Evolutionary conservation across 2,888 invertebrate species (phyloP).

Genomic region (Dromius quadrimaculatus): DNA sequence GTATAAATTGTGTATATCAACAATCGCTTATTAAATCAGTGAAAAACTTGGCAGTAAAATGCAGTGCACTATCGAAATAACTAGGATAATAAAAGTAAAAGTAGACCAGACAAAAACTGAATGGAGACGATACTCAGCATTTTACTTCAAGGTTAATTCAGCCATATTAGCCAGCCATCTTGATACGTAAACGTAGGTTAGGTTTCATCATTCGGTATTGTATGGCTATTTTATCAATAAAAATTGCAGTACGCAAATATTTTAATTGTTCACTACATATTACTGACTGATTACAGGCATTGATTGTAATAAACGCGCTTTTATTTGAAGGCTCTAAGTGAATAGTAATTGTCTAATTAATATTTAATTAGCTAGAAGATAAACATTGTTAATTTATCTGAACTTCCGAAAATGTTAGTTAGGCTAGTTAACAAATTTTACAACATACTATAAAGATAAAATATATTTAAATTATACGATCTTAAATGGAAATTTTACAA

Average conservation of each 20-base stretch:
- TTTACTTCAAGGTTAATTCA: slow-evolving; percentile 28
- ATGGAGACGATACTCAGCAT: slow-evolving; percentile 18
- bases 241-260: slow-evolving; percentile 11
- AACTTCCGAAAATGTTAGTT: slow-evolving; percentile 23
- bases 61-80: slow-evolving; percentile 15
- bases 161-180: slow-evolving; percentile 8
- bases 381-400: slow-evolving; percentile 27
- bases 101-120: slow-evolving; percentile 12
- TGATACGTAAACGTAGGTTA: slow-evolving; percentile 10
- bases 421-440: slow-evolving; percentile 12
- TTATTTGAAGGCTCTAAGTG: slow-evolving; percentile 3
- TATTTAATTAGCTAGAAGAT: slow-evolving; percentile 17
- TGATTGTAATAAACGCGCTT: slow-evolving; percentile 5
- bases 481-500: too few relatives aligned
- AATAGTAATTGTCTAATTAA: slow-evolving; percentile 22
- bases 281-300: neutral
- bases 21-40: too few relatives aligned
- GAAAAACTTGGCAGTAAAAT: slow-evolving; percentile 9
- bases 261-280: slow-evolving; percentile 3
- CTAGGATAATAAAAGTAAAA: slow-evolving; percentile 34
- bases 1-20: too few relatives aligned
- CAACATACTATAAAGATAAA: slow-evolving; percentile 19
- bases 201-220: neutral
- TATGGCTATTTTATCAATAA: slow-evolving; percentile 1
- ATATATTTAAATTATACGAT: too few relatives aligned